Evolutionary conservation across 2,797 vertebrate genomes (phyloP).

Genomic region (Pseudochromis fuscus): DNA sequence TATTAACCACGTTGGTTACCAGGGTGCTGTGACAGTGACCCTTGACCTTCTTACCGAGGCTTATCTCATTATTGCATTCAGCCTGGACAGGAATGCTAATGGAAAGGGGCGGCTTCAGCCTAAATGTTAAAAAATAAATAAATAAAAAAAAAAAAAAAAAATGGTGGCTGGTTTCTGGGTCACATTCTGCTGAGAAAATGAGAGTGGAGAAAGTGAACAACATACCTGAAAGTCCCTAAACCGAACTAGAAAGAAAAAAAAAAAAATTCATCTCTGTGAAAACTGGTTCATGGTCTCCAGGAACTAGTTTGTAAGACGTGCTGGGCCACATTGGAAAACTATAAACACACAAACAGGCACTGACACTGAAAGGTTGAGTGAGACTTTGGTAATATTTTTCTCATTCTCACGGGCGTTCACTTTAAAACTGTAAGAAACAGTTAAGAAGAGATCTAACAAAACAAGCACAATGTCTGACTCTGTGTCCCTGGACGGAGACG

Average conservation of each 20-base stretch:
- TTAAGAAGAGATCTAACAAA: too few species aligned
- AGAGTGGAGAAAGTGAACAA: conserved; percentile 1
- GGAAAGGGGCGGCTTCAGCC: not conserved
- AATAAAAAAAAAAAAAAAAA: conserved; percentile 3
- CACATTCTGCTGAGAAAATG: conserved; percentile 22
- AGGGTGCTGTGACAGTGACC: not conserved
- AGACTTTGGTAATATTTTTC: too few species aligned
- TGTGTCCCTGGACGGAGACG: too few species aligned
- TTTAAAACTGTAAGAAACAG: too few species aligned
- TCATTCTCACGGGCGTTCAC: too few species aligned
- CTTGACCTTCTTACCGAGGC: conserved; percentile 13
- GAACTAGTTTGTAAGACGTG: not conserved
- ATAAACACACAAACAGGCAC: too few species aligned
- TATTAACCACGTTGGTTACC: not conserved
- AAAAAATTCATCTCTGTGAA: not conserved
- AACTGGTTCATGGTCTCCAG: not conserved
- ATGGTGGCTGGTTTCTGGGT: conserved; percentile 28
- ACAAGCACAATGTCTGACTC: too few species aligned
- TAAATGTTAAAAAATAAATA: too few species aligned
- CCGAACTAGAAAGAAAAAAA: not conserved
- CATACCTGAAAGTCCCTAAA: not conserved
- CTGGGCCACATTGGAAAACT: too few species aligned
- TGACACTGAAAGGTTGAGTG: not conserved
- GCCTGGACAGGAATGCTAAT: not conserved
- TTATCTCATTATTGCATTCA: conserved; percentile 3